Conservation (phyloP, 2,888 invertebrate genomes). For the Ypsolopha scabrella region DNA sequence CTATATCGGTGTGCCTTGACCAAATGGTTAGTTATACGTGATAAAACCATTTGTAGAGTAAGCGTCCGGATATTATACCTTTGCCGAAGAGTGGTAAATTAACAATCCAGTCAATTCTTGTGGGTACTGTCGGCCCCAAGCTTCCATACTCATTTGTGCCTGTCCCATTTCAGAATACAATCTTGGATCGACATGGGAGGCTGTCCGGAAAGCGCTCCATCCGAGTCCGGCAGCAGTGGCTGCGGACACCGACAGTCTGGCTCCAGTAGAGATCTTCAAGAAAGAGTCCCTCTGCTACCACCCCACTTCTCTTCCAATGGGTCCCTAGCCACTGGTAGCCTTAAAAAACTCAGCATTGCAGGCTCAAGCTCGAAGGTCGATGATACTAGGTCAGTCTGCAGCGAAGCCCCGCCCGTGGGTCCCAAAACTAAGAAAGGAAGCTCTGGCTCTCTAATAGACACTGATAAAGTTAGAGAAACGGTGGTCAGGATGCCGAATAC, state of each 20-base stretch:
- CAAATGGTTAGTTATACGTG: too few relatives aligned
- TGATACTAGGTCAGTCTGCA: conserved; percentile 51
- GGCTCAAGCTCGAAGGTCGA: conserved; percentile 45
- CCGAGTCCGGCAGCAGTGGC: conserved; percentile 38
- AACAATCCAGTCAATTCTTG: too few relatives aligned
- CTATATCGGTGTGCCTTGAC: too few relatives aligned
- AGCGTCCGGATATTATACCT: too few relatives aligned
- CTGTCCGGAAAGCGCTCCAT: conserved; percentile 40
- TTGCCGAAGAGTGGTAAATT: too few relatives aligned
- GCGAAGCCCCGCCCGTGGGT: conserved; percentile 45
- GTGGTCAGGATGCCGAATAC: conserved; percentile 53
- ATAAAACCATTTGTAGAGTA: too few relatives aligned
- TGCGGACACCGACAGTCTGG: conserved; percentile 38
- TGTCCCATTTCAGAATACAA: conserved; percentile 21
- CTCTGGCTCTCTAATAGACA: conserved; percentile 55
- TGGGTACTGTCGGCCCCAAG: background rate
- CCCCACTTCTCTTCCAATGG: conserved; percentile 60
- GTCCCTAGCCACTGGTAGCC: conserved; percentile 50
- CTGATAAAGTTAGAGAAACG: conserved; percentile 53
- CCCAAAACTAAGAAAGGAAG: conserved; percentile 59
- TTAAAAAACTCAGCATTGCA: conserved; percentile 48
- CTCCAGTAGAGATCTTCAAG: conserved; percentile 45
- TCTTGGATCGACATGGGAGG: conserved; percentile 59
- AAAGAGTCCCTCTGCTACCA: conserved; percentile 52
- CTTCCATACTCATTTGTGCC: background rate